These are phyloP conservation scores for Alectoris magna DNA, from an alignment of 2,797 vertebrate genomes.

Conservation along the genomic window DNA sequence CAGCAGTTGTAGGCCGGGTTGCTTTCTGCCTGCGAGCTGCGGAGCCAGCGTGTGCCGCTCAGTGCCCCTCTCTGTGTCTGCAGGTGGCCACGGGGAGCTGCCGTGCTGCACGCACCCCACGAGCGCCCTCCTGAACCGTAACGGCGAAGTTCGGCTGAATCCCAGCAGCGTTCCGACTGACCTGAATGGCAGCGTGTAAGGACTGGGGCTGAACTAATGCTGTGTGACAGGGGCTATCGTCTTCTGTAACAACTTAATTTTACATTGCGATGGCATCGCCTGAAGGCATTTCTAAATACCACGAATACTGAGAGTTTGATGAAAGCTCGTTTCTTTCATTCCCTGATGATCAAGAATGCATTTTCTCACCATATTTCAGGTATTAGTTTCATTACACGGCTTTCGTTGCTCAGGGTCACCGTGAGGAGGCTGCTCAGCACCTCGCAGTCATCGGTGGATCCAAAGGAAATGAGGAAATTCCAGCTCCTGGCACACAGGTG, in stretches of 20 bases:
- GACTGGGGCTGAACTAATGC: background rate
- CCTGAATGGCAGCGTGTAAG: conserved; percentile 59
- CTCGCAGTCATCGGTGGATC: conserved; percentile 87
- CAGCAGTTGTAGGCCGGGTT: accelerated
- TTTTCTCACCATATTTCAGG: background rate
- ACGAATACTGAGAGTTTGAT: background rate
- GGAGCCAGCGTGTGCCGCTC: background rate
- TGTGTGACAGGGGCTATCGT: background rate
- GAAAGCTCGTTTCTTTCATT: background rate
- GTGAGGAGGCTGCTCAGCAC: conserved; percentile 45
- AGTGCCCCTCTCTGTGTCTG: conserved; percentile 29
- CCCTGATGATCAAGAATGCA: background rate
- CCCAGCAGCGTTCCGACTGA: background rate
- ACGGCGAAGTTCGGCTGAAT: conserved; percentile 11
- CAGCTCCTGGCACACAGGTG: conserved; percentile 88
- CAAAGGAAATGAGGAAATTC: conserved; percentile 88
- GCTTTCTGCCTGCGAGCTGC: background rate
- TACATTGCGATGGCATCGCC: background rate
- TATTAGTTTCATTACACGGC: background rate
- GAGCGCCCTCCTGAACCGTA: background rate
- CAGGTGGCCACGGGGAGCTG: conserved; percentile 25
- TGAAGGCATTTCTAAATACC: background rate
- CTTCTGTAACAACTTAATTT: background rate
- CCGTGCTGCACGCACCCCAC: background rate
- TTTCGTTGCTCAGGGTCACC: conserved; percentile 49